Base-by-base conservation (phyloP, 2,797 vertebrate species). In the Pseudochaenichthys georgianus region DNA sequence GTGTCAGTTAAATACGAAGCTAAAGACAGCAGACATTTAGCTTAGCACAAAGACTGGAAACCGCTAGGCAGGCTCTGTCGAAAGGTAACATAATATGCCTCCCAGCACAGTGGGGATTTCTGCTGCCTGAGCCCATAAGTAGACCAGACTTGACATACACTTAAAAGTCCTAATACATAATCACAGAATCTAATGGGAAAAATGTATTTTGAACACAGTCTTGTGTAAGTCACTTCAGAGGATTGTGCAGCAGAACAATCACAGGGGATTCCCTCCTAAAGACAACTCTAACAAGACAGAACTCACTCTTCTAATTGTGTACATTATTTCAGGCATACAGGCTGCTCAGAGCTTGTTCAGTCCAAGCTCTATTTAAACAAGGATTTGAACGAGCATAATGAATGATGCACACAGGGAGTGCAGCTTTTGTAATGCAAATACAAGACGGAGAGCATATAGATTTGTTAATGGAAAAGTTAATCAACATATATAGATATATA, bases 221-320 rank as follows among this genome's bases (percentile, higher is more conserved):
- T 78, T 68, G 70, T 73, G 77, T 76, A 54, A 73, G 61, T 52
- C 23, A 64, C 75, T 72, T 88, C 73, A 79, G 75, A 83, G 79
- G 80, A 79, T 74, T 80, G 61, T 59, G 69, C 41, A 75, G 71
- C 66, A 59, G 77, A 86, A 82, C 68, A 82, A 76, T 86, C 69
- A 67, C 72, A 83, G 94, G 94, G 94, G 93, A 95, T 94, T 95
- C 93, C 94, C 94, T 93, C 74, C 64, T 57, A 57, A 89, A 89
- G 87, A 92, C 90, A 90, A 90, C 80, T 86, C 75, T 58, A 84
- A 87, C 92, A 89, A 92, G 88, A 93, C 89, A 83, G 83, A 85
- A 92, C 92, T 87, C 71, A 81, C 81, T 88, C 38, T 16, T 73
- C 88, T 76, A 84, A 81, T 83, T 84, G 73, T 90, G 81, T 86